A percentile compares a stretch with the other conserved stretches of the same genome.
Evolutionary conservation across 2,888 invertebrate species (phyloP).

Genomic region (Plebejus argus): DNA sequence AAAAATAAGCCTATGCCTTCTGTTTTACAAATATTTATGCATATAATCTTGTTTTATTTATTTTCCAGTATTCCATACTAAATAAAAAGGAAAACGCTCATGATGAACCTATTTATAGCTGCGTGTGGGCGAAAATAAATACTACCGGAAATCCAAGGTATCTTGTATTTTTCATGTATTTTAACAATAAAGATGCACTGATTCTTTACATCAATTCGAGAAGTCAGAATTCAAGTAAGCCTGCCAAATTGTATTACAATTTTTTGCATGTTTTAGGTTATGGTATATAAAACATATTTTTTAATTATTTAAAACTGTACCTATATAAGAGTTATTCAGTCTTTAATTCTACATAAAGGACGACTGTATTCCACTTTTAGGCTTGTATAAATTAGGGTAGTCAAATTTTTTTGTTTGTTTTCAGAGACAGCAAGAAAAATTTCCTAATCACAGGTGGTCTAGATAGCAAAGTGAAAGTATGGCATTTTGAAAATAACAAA

Average conservation of each 20-base stretch:
- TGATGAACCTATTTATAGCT: slow-evolving; percentile 95
- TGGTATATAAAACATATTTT: no score
- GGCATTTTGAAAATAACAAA: slow-evolving; percentile 86
- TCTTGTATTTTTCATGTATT: no score
- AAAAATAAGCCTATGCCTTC: no score
- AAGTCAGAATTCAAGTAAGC: no score
- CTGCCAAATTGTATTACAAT: no score
- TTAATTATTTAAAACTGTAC: no score
- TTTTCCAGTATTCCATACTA: slow-evolving; percentile 84
- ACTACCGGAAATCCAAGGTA: slow-evolving; percentile 66
- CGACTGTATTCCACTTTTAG: neutral
- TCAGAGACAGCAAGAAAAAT: slow-evolving; percentile 59
- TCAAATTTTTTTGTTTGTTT: slow-evolving; percentile 13
- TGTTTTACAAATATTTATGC: no score
- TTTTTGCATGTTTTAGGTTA: no score
- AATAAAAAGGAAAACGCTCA: slow-evolving; percentile 92
- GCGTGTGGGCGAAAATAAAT: slow-evolving; percentile 88
- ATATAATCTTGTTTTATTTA: slow-evolving; percentile 9
- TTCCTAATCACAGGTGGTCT: slow-evolving; percentile 94
- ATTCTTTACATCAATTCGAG: no score
- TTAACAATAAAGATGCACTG: no score
- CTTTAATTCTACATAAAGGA: no score
- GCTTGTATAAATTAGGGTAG: slow-evolving; percentile 52
- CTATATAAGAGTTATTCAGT: no score
- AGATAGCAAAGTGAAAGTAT: slow-evolving; percentile 94